phyloP scores from a whole-genome alignment of 2,888 invertebrate species.

The Erebia aethiops region DNA sequence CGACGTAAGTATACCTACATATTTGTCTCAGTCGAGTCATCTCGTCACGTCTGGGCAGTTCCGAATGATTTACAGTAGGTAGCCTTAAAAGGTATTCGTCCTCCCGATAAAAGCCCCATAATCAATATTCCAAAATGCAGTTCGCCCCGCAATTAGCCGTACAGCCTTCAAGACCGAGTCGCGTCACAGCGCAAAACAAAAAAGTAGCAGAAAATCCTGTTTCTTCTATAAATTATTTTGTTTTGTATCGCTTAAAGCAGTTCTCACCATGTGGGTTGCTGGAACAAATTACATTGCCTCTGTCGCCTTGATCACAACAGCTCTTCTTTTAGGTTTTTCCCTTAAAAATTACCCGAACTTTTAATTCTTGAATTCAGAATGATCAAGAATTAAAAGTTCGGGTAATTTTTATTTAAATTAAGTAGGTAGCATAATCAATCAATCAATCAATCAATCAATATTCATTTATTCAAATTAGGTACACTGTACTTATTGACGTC shows the following conservation, averaged over 20 bases:
- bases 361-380: too few species aligned
- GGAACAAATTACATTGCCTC: slow-evolving; percentile 68
- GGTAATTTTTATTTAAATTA: too few species aligned
- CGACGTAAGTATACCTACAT: slow-evolving; percentile 69
- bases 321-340: neutral
- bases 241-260: slow-evolving; percentile 28
- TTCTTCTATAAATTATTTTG: slow-evolving; percentile 61
- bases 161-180: slow-evolving; percentile 75
- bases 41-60: slow-evolving; percentile 77
- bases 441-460: too few species aligned
- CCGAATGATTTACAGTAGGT: slow-evolving; percentile 76
- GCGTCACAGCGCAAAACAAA: slow-evolving; percentile 67
- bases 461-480: too few species aligned
- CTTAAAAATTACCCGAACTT: too few species aligned
- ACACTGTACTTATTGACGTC: too few species aligned
- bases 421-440: too few species aligned
- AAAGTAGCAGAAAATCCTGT: slow-evolving; percentile 75
- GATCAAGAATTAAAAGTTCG: too few species aligned
- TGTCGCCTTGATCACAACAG: neutral
- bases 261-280: slow-evolving; percentile 37
- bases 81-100: slow-evolving; percentile 77
- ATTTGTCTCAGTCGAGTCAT: slow-evolving; percentile 77
- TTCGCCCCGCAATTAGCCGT: slow-evolving; percentile 78
- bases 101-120: slow-evolving; percentile 81
- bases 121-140: slow-evolving; percentile 83